Conservation (phyloP, 2,888 invertebrate species). For the Caenorhabditis becei region DNA sequence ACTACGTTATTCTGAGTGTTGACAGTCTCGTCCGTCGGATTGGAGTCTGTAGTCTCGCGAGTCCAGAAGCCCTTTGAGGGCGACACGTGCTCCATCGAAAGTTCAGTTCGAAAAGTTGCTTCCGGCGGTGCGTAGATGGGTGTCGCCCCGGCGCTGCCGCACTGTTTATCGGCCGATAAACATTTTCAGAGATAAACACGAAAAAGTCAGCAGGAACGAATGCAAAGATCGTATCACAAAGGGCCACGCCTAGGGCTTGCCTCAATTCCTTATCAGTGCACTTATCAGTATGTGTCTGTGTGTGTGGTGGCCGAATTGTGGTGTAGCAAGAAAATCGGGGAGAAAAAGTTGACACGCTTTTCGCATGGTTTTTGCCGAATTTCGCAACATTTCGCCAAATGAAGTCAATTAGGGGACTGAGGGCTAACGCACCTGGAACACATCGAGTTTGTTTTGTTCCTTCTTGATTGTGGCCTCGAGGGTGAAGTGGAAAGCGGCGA, state of each 20-base stretch:
- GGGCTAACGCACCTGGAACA: conserved; percentile 73
- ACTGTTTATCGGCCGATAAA: neutral
- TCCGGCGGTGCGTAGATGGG: neutral
- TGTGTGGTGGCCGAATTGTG: conserved; percentile 22
- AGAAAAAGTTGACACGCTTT: conserved; percentile 14
- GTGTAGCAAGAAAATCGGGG: neutral
- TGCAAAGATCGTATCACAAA: conserved; percentile 16
- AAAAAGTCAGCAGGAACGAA: neutral
- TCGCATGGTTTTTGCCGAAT: conserved; percentile 12
- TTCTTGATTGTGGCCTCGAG: conserved; percentile 99
- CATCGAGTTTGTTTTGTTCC: conserved; percentile 82
- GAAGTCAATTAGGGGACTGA: too few relatives aligned
- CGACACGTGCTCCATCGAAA: neutral
- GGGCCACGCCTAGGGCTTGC: neutral
- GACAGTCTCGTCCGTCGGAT: neutral
- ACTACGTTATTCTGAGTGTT: neutral
- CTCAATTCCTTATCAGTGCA: conserved; percentile 27
- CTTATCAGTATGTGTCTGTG: conserved; percentile 31
- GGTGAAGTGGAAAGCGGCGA: conserved; percentile 97
- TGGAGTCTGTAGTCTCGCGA: conserved; percentile 5
- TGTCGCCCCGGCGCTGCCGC: too few relatives aligned
- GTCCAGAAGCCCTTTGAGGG: neutral
- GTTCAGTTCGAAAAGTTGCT: neutral
- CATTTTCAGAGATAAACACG: neutral
- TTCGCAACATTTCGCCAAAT: conserved; percentile 48